These are phyloP conservation scores for Cinara cedri DNA, from an alignment of 2,888 invertebrate genomes.

Conservation along the genomic window DNA sequence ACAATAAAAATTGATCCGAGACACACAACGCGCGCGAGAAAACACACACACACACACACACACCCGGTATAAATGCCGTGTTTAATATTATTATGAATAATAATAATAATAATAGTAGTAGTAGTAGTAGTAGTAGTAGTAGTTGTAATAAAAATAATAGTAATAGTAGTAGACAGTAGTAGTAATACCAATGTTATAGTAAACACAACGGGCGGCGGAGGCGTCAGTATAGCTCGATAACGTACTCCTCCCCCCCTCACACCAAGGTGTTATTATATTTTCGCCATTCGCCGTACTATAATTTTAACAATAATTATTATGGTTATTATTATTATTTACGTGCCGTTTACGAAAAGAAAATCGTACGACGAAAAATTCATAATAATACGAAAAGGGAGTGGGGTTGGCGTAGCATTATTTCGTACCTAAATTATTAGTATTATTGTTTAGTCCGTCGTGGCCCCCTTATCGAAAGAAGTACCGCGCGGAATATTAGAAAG, in stretches of 20 bases:
- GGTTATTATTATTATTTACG: too few species aligned
- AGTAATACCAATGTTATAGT: not conserved
- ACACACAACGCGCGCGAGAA: slow-evolving; percentile 17
- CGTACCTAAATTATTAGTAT: not conserved
- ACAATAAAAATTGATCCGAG: slow-evolving; percentile 56
- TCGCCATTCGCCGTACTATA: not conserved
- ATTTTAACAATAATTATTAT: too few species aligned
- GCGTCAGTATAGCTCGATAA: slow-evolving; percentile 31
- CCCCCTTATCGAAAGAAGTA: not conserved
- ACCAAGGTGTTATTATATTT: not conserved
- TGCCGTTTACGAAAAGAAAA: too few species aligned
- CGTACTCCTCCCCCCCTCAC: too few species aligned
- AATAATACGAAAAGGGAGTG: too few species aligned
- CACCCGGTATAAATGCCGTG: not conserved
- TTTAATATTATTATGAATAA: slow-evolving; percentile 7
- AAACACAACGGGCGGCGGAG: not conserved
- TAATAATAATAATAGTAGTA: too few species aligned
- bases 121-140: too few species aligned
- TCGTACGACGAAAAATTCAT: too few species aligned
- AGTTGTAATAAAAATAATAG: too few species aligned
- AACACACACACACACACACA: not conserved
- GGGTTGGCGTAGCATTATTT: not conserved
- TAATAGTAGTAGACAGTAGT: too few species aligned
- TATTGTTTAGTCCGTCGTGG: not conserved
- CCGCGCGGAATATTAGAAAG: slow-evolving; percentile 15